phyloP scores from a whole-genome alignment of 1,140 invertebrate species.

The Drosophila ficusphila region DNA sequence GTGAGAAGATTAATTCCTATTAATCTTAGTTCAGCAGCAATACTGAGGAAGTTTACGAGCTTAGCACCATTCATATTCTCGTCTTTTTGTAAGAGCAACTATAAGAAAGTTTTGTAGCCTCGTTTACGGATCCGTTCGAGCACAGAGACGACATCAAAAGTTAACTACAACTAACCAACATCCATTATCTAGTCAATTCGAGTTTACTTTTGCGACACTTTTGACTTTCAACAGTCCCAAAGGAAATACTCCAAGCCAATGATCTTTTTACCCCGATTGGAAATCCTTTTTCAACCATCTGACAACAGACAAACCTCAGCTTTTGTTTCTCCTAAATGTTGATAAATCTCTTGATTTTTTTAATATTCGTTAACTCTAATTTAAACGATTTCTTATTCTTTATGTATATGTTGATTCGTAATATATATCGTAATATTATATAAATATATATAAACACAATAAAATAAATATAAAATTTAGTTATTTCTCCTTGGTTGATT shows the following conservation, averaged over 20 bases:
- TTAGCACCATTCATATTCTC: slow-evolving; percentile 9
- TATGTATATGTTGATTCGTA: slow-evolving; percentile 62
- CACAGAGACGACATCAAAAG: slow-evolving; percentile 30
- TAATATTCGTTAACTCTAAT: slow-evolving; percentile 46
- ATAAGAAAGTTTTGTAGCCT: neutral
- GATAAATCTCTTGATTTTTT: slow-evolving; percentile 35
- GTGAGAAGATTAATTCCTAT: slow-evolving; percentile 20
- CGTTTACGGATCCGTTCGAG: slow-evolving; percentile 1
- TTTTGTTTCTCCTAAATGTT: slow-evolving; percentile 39
- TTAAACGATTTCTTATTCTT: slow-evolving; percentile 62
- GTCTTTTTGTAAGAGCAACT: slow-evolving; percentile 14
- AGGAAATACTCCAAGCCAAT: slow-evolving; percentile 11
- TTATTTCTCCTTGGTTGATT: slow-evolving; percentile 44
- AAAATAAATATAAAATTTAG: slow-evolving; percentile 65
- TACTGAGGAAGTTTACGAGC: slow-evolving; percentile 6
- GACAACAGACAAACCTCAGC: slow-evolving; percentile 29
- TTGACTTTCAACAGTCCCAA: neutral
- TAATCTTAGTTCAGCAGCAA: slow-evolving; percentile 25
- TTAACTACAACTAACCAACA: slow-evolving; percentile 44
- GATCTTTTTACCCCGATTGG: slow-evolving; percentile 21
- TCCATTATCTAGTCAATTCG: slow-evolving; percentile 65
- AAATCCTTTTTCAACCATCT: slow-evolving; percentile 25
- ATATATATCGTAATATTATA: slow-evolving; percentile 56
- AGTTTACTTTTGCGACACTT: slow-evolving; percentile 43
- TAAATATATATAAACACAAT: slow-evolving; percentile 62